Evolutionary conservation across 2,888 invertebrate genomes (phyloP).

Genomic region (Nysson spinosus): DNA sequence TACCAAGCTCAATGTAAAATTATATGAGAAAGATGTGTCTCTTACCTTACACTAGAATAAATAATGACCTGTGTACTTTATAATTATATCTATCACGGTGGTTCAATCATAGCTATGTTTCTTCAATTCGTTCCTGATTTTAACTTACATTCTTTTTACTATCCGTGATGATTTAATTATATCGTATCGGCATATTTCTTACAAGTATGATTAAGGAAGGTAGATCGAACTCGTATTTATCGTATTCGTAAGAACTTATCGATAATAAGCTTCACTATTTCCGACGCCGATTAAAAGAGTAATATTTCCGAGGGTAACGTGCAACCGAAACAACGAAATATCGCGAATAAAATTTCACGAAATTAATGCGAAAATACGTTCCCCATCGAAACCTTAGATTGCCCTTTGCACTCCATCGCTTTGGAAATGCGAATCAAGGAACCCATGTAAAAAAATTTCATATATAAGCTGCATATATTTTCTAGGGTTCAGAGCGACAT

Average conservation of each 20-base stretch:
- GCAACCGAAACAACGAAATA: conserved; percentile 52
- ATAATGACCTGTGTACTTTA: conserved; percentile 7
- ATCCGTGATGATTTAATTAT: conserved; percentile 12
- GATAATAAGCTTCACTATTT: conserved; percentile 22
- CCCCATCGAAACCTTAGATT: too few species aligned
- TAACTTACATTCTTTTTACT: neutral
- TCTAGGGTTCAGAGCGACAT: too few species aligned
- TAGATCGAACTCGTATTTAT: conserved; percentile 17
- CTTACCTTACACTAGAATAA: conserved; percentile 22
- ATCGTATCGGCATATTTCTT: conserved; percentile 21
- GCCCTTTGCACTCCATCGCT: too few species aligned
- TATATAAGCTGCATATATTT: too few species aligned
- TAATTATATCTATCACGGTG: conserved; percentile 22
- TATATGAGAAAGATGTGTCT: neutral
- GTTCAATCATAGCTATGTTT: too few species aligned
- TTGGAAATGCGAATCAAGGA: too few species aligned
- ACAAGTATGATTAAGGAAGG: conserved; percentile 29
- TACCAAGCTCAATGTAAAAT: conserved; percentile 16
- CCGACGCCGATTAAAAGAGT: conserved; percentile 12
- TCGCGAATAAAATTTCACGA: conserved; percentile 24
- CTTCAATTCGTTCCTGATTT: neutral
- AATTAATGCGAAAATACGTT: conserved; percentile 7
- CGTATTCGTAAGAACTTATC: conserved; percentile 1
- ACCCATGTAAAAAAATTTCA: neutral
- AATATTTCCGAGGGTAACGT: conserved; percentile 14